phyloP scores from a whole-genome alignment of 2,113 vertebrate genomes.

The Tretioscincus oriximinensis region DNA sequence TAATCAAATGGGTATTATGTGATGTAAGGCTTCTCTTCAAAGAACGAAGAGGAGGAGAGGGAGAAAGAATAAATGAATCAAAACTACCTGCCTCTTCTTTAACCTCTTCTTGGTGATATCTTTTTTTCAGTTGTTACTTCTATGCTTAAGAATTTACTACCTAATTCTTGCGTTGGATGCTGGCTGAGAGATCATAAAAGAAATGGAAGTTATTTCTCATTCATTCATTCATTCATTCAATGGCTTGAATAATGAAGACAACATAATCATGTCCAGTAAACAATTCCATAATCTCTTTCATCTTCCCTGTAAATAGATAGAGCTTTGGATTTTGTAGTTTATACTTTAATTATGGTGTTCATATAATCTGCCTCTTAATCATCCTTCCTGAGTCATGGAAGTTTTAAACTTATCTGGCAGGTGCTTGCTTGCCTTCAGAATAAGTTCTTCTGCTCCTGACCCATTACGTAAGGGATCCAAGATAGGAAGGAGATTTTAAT shows the following conservation, averaged over 20 bases:
- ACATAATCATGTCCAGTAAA: not conserved
- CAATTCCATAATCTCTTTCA: not conserved
- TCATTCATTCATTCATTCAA: not conserved
- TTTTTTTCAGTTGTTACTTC: no score
- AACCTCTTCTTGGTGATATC: no score
- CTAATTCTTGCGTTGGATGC: not conserved
- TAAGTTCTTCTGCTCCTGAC: not conserved
- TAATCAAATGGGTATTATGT: no score
- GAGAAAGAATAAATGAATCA: no score
- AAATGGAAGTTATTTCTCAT: not conserved
- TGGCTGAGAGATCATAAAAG: no score
- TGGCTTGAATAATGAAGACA: not conserved
- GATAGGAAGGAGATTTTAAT: not conserved
- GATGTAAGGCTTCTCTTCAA: no score
- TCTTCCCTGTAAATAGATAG: not conserved
- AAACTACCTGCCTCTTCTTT: no score
- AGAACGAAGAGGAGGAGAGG: no score
- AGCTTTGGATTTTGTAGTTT: not conserved
- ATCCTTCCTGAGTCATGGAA: not conserved
- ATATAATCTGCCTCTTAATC: not conserved
- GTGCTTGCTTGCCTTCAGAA: not conserved
- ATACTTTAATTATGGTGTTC: constrained; percentile 1
- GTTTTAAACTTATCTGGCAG: not conserved
- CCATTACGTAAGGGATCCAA: not conserved
- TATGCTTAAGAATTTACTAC: no score